Evolutionary conservation across 2,113 vertebrate species (phyloP).

Genomic region (Kryptolebias marmoratus): DNA sequence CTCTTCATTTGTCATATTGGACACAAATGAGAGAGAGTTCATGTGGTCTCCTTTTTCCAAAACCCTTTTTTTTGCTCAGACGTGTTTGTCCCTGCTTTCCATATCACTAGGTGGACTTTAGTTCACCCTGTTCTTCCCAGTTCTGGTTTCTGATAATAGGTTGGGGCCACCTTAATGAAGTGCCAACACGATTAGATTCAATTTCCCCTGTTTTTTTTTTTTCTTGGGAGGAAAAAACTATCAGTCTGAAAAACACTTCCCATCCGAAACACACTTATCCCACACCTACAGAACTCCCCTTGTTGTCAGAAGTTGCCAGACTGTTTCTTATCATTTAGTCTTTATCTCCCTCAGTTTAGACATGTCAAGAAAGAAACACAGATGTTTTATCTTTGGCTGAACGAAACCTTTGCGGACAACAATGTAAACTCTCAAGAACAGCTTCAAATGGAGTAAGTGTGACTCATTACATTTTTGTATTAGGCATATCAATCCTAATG

Average conservation of each 20-base stretch:
- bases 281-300: slow-evolving; percentile 51
- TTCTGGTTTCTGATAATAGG: slow-evolving; percentile 60
- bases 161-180: slow-evolving; percentile 63
- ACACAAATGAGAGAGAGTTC: slow-evolving; percentile 56
- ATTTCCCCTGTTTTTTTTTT: slow-evolving; percentile 66
- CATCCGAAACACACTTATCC: slow-evolving; percentile 62
- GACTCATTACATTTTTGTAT: too few relatives aligned
- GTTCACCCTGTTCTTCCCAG: slow-evolving; percentile 18
- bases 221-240: slow-evolving; percentile 37
- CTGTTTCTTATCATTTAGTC: slow-evolving; percentile 10
- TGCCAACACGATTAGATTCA: slow-evolving; percentile 67
- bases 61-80: slow-evolving; percentile 38
- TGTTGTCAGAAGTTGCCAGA: slow-evolving; percentile 15
- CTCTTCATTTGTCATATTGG: slow-evolving; percentile 61
- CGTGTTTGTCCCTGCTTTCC: slow-evolving; percentile 59
- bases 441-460: not conserved
- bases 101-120: slow-evolving; percentile 45
- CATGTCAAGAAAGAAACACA: slow-evolving; percentile 42
- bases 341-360: slow-evolving; percentile 35
- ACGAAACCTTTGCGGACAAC: slow-evolving; percentile 11
- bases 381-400: slow-evolving; percentile 40
- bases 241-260: slow-evolving; percentile 71
- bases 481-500: too few relatives aligned
- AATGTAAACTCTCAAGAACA: slow-evolving; percentile 15
- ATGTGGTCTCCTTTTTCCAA: slow-evolving; percentile 33